phyloP scores from a whole-genome alignment of 2,113 vertebrate genomes.

The Psammodynastes pulverulentus region DNA sequence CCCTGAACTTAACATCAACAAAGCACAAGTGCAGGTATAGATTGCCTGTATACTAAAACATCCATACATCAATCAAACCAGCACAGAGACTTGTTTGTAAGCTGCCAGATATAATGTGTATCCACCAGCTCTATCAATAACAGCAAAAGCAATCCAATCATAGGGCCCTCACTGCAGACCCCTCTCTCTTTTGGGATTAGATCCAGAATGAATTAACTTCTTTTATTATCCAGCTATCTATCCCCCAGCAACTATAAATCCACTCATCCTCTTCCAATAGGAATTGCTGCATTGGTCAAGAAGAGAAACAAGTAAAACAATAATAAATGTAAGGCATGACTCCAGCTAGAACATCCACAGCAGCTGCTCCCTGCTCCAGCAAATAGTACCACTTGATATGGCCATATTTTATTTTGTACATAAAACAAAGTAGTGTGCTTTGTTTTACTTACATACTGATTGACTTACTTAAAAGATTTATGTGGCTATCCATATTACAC shows the following conservation, averaged over 20 bases:
- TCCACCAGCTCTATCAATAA: not conserved
- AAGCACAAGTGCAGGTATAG: not conserved
- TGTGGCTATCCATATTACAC: not conserved
- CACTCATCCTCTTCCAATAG: not conserved
- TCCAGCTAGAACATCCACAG: not conserved
- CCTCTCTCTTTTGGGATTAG: not conserved
- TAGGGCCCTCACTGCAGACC: not conserved
- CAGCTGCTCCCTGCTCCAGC: too few relatives aligned
- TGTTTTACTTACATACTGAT: not conserved
- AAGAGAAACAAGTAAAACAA: not conserved
- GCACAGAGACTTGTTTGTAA: not conserved
- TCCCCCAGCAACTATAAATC: not conserved
- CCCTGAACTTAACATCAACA: not conserved
- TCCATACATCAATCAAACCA: not conserved
- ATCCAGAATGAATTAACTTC: not conserved
- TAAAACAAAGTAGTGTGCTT: not conserved
- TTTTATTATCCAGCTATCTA: not conserved
- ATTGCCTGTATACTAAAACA: not conserved
- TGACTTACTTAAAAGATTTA: not conserved
- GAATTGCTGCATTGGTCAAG: not conserved
- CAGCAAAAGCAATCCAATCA: not conserved
- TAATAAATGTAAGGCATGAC: not conserved
- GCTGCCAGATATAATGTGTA: not conserved
- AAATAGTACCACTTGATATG: not conserved
- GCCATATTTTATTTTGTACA: not conserved